These are phyloP conservation scores for Phalloptychus januarius DNA, from an alignment of 2,797 vertebrate genomes.

Conservation along the genomic window DNA sequence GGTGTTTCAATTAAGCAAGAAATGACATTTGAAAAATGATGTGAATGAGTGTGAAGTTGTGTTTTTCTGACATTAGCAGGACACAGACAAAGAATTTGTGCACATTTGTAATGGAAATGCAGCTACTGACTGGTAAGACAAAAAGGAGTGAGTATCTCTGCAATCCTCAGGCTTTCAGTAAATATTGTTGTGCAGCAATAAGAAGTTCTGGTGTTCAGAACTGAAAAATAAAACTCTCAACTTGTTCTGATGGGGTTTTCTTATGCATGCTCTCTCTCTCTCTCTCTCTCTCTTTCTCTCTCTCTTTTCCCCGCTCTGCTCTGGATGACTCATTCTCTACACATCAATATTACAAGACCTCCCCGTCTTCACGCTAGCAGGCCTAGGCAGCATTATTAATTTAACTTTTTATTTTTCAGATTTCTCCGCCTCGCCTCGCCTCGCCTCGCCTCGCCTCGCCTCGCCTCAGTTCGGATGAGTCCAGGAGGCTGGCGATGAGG, in stretches of 20 bases:
- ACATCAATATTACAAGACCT: conserved; percentile 81
- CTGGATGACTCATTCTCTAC: conserved; percentile 72
- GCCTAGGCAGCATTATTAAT: conserved; percentile 77
- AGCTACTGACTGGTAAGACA: neutral
- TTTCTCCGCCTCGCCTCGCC: conserved; percentile 48
- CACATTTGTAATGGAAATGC: neutral
- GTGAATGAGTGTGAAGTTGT: no score
- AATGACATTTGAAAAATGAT: no score
- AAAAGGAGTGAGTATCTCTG: neutral
- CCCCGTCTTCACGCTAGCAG: conserved; percentile 56
- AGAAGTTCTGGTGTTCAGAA: neutral
- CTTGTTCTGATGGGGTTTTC: conserved; percentile 16
- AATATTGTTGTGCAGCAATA: neutral
- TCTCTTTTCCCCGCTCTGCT: conserved; percentile 24
- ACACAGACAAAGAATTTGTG: no score
- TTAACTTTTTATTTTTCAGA: conserved; percentile 77
- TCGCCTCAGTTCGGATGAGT: conserved; percentile 26
- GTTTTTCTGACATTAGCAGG: no score
- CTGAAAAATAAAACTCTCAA: conserved; percentile 1
- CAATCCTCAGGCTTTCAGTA: neutral
- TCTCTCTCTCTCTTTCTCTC: conserved; percentile 35
- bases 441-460: conserved; percentile 34
- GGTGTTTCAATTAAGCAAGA: no score
- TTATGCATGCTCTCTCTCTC: conserved; percentile 26
- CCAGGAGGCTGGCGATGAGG: conserved; percentile 10